Evolutionary conservation across 2,888 invertebrate genomes (phyloP), one percentile per base, ranked within the genome.

Genomic region (Willowsia nigromaculata): DNA sequence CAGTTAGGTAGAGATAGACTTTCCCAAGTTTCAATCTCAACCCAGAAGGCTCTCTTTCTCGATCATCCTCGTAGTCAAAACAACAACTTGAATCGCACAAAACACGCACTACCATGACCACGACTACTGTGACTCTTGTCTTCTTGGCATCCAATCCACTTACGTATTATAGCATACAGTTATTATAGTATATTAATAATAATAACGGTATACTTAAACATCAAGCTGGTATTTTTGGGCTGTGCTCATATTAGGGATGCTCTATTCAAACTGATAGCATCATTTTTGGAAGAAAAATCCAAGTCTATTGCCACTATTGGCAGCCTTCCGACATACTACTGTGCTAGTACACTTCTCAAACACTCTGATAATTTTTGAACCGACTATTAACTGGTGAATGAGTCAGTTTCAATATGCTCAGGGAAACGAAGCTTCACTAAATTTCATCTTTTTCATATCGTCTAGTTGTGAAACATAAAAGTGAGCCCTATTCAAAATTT

Each of bases 321-420:
- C 82, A 82, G n/a, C 25, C 27, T 82, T 82, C 82, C 82, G 7
- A 65, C n/a, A 62, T 25, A 59, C 22, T 25, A 59, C 6, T 22
- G 1, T 82, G 7, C n/a, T 33, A 15, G 9, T n/a, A 47, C 74
- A n/a, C n/a, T n/a, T n/a, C n/a, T n/a, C 25, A 59, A 59, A 59
- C 5, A 18, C 59, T 18, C 18, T 59, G 1, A 59, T 27, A 2
- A 59, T 59, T 59, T 59, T 59, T 59, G 25, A 59, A 25, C 59
- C 11, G 13, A n/a, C 25, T 22, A 25, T 9, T 27, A 25, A 27
- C n/a, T n/a, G 18, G 13, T 50, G 71, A 15, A 22, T 71, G 50
- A 74, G 37, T 13, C 30, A 74, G 74, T 74, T 74, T 74, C 74
- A 74, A 59, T 59, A 59, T 6, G 53, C 76, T 43, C 3, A 43